Conservation (phyloP, 2,113 vertebrate species). For the Cyphotilapia sp. region DNA sequence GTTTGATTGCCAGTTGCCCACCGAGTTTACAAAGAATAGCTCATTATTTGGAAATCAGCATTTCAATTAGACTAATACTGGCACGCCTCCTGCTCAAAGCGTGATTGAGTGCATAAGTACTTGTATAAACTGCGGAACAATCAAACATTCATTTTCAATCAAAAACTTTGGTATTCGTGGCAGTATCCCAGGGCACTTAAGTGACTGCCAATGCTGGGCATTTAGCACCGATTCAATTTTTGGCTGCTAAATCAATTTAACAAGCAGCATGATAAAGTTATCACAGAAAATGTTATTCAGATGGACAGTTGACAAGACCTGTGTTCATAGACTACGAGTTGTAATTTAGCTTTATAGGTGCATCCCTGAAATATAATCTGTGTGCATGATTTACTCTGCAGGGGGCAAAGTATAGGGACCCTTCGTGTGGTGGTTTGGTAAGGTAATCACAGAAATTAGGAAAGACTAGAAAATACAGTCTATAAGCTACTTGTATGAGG, state of each 20-base stretch:
- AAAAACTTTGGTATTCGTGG: slow-evolving; percentile 18
- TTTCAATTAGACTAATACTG: slow-evolving; percentile 34
- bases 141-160: slow-evolving; percentile 30
- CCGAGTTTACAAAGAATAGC: slow-evolving; percentile 11
- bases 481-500: not conserved
- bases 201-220: slow-evolving; percentile 11
- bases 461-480: not conserved
- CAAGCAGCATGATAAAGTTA: not conserved
- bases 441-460: not conserved
- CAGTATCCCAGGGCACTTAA: not conserved
- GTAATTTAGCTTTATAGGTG: not conserved
- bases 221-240: slow-evolving; percentile 2
- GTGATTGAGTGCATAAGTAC: not conserved
- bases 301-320: not conserved
- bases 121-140: slow-evolving; percentile 22
- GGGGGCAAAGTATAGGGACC: not conserved
- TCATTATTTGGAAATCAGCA: slow-evolving; percentile 39
- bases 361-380: not conserved
- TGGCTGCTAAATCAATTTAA: slow-evolving; percentile 12
- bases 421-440: not conserved
- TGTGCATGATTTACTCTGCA: not conserved
- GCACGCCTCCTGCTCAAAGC: not conserved
- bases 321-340: not conserved
- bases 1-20: slow-evolving; percentile 1
- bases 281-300: not conserved